Evolutionary conservation across 2,113 vertebrate species (phyloP).

Genomic region (Spizaetus ornatus): DNA sequence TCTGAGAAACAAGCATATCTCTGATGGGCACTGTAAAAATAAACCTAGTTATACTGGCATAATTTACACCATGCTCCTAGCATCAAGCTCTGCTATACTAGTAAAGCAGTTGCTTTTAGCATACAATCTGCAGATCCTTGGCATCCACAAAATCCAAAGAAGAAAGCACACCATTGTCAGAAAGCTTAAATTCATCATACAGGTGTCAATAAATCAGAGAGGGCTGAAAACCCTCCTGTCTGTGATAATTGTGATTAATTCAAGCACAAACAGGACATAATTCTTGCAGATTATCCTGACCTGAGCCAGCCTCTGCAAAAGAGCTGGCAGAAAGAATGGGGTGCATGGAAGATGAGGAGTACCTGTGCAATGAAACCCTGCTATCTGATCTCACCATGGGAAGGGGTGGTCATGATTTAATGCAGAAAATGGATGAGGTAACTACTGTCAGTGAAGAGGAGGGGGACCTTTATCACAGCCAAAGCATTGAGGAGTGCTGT

Average conservation of each 20-base stretch:
- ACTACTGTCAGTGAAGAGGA: conserved; percentile 54
- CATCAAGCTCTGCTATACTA: not conserved
- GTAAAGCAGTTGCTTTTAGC: not conserved
- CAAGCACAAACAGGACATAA: conserved; percentile 59
- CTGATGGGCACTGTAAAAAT: not conserved
- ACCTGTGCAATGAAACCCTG: conserved; percentile 14
- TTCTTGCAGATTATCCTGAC: conserved; percentile 73
- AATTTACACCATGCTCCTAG: not conserved
- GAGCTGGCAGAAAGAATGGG: conserved; percentile 88
- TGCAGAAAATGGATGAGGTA: not conserved
- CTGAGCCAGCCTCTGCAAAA: conserved; percentile 81
- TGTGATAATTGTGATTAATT: conserved; percentile 70
- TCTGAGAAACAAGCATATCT: not conserved
- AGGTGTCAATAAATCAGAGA: not conserved
- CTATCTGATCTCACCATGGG: not conserved
- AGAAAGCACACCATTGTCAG: not conserved
- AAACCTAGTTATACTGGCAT: not conserved
- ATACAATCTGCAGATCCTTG: not conserved
- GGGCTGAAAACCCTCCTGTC: conserved; percentile 56
- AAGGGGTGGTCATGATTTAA: not conserved
- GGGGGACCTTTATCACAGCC: conserved; percentile 68
- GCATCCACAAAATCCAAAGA: not conserved
- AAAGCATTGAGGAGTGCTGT: conserved; percentile 38
- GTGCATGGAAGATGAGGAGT: conserved; percentile 70
- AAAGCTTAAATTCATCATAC: not conserved